Evolutionary conservation across 2,888 invertebrate species (phyloP).

Genomic region (Synergus itoensis): DNA sequence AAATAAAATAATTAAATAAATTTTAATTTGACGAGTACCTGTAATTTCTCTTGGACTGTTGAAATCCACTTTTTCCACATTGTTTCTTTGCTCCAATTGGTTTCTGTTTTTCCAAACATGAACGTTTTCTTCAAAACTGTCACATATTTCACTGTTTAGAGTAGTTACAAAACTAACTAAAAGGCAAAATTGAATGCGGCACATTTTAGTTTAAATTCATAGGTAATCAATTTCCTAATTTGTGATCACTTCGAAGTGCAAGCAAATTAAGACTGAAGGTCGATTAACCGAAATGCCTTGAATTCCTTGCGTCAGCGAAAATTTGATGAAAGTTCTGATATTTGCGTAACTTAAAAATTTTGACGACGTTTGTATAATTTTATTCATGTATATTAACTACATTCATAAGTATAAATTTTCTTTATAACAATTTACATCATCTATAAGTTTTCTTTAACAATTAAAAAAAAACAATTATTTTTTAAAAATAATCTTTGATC

Average conservation of each 20-base stretch:
- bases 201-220: background rate
- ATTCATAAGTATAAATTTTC: background rate
- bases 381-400: background rate
- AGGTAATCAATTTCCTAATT: background rate
- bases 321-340: background rate
- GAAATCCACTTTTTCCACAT: background rate
- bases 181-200: background rate
- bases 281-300: background rate
- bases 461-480: no score
- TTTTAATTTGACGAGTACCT: background rate
- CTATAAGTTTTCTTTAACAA: no score
- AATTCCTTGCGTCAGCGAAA: background rate
- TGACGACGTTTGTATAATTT: background rate
- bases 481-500: no score
- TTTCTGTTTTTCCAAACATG: background rate
- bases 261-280: background rate
- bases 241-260: background rate
- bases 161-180: background rate
- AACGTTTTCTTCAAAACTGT: background rate
- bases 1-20: no score
- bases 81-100: background rate
- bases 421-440: background rate
- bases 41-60: background rate
- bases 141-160: background rate
- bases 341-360: background rate